A percentile compares a stretch with the other conserved stretches of the same genome.
These are phyloP conservation scores for Pocillopora grandis DNA, from an alignment of 92 coral and sea anemone genomes.

Conservation along the genomic window DNA sequence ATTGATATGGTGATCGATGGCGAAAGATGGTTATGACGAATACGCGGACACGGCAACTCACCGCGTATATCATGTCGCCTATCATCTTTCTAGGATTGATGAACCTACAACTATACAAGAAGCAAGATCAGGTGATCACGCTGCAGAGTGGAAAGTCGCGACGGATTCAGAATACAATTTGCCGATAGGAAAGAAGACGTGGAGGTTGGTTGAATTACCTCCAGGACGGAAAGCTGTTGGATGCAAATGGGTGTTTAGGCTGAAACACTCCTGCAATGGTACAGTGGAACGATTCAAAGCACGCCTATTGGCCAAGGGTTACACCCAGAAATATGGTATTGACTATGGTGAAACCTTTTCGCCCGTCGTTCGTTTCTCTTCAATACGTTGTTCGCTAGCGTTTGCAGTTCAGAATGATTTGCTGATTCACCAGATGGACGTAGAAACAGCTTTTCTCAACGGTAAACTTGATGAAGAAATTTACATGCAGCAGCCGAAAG, in stretches of 20 bases:
- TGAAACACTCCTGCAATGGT: too few relatives aligned
- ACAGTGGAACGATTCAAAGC: too few relatives aligned
- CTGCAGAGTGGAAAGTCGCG: not conserved
- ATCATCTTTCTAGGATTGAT: constrained; percentile 33
- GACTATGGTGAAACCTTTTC: too few relatives aligned
- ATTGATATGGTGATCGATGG: too few relatives aligned
- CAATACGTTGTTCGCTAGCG: too few relatives aligned
- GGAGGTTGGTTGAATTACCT: not conserved
- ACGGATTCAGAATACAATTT: too few relatives aligned
- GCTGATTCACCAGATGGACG: constrained; percentile 29
- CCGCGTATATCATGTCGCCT: constrained; percentile 40
- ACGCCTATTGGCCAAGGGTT: too few relatives aligned
- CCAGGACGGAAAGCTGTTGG: not conserved
- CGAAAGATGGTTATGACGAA: constrained; percentile 51
- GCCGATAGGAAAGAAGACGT: not conserved
- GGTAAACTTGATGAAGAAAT: constrained; percentile 59
- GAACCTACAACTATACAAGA: constrained; percentile 49
- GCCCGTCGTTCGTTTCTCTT: too few relatives aligned
- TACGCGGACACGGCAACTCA: constrained; percentile 46
- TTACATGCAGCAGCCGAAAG: constrained; percentile 58
- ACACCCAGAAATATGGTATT: too few relatives aligned
- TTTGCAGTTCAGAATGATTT: too few relatives aligned
- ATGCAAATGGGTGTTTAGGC: not conserved
- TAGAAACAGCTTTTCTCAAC: constrained; percentile 48
- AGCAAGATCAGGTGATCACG: constrained; percentile 16